Evolutionary conservation across 2,888 invertebrate genomes (phyloP), one percentile per base, ranked within the genome.

Genomic region (Drosophila meridionalis): DNA sequence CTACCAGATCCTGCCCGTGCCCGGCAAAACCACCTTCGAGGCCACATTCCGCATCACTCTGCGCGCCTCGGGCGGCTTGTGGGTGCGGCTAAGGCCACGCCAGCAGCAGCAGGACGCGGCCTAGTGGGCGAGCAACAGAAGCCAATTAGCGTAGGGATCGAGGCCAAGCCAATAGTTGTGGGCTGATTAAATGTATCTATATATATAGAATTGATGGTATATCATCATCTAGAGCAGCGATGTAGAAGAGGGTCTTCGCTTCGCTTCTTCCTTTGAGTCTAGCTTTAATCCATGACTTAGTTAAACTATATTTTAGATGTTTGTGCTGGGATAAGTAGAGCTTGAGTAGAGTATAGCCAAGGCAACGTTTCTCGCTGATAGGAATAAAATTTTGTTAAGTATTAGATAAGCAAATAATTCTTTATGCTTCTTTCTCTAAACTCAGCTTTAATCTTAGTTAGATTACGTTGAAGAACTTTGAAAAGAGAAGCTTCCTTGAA

Each of bases 31-130:
- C 60, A 91, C 94, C 57, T 85, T 95, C 20, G 91, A 92, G 53
- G 93, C 94, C 2, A 92, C 92, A 9, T 95, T 94, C 80, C 93
- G 95, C 60, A 93, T 95, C 48, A 95, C 95, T 3, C 77, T 95
- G 34, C 92, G 95, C 69, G 94, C 94, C 0, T 94, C 94, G 20
- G 95, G 95, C 20, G 95, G 95, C 4, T 91, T 95, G 14, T 94
- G 94, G 94, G 92, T 95, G 48, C 92, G 93, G 70, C 87, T 95
- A n/a, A 92, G 91, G 70, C 92, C 89, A 1, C 85, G 86, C 69
- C 66, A 75, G 38, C 59, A 62, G 30, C 32, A 42, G 9, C 42
- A 42, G 42, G 52, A 48, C 7, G 14, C 62, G 6, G 53, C 47
- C 32, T 60, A 77, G 52, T n/a, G 43, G 28, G n/a, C 59, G 11